Conservation (phyloP, 1,140 invertebrate genomes). For the Cyclina sinensis region DNA sequence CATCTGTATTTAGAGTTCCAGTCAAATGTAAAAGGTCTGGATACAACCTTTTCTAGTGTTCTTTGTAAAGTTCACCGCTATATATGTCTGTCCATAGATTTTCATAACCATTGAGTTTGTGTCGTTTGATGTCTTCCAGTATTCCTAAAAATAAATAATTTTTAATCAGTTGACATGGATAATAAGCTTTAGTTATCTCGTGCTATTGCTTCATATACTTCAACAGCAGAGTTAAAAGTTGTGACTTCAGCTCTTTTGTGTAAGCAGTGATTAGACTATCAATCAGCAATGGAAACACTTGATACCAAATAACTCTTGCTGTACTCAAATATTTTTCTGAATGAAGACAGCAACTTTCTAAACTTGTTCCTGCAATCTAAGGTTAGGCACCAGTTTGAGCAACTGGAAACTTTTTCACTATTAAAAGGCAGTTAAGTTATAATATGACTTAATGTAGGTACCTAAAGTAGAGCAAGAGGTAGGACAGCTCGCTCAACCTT, state of each 20-base stretch:
- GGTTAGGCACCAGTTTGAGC: constrained; percentile 14
- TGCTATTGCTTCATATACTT: constrained; percentile 9
- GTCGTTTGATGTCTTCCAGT: constrained; percentile 43
- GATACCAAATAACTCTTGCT: constrained; percentile 22
- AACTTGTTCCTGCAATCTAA: constrained; percentile 7
- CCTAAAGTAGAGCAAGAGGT: neutral
- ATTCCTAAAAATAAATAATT: neutral
- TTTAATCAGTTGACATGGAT: neutral
- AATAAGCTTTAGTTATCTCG: constrained; percentile 3
- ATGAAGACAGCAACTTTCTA: constrained; percentile 10
- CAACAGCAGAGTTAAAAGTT: neutral
- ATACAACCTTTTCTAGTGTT: constrained; percentile 1
- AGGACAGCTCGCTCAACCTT: no score
- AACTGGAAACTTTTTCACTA: neutral
- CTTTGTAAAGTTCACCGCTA: constrained; percentile 47
- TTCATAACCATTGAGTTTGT: constrained; percentile 40
- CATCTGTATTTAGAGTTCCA: constrained; percentile 67
- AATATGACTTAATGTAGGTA: constrained; percentile 3
- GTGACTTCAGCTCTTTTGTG: neutral
- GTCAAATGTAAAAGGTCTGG: constrained; percentile 56
- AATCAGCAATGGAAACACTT: constrained; percentile 18
- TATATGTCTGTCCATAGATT: constrained; percentile 43
- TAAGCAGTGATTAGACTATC: constrained; percentile 7
- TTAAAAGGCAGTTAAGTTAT: constrained; percentile 14
- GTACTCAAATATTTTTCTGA: neutral